A percentile compares a stretch with the other conserved stretches of the same genome.
Evolutionary conservation across 2,113 vertebrate genomes (phyloP).

Genomic region (Lophius piscatorius): DNA sequence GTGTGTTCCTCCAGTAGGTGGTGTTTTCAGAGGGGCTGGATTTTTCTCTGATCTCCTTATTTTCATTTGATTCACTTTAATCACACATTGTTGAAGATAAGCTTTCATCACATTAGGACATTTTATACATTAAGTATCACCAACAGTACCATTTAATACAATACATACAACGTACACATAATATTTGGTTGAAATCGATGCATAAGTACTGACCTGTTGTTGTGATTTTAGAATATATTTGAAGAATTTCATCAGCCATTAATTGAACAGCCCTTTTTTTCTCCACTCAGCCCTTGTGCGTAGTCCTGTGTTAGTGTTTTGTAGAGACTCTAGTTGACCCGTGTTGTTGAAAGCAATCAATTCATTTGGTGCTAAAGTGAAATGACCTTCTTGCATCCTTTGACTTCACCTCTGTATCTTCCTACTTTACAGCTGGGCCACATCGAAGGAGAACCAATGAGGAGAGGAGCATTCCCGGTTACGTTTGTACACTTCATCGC

Average conservation of each 20-base stretch:
- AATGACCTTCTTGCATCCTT: background rate
- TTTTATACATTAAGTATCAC: background rate
- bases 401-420: constrained; percentile 8
- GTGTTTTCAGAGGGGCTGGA: background rate
- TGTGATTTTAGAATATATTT: constrained; percentile 14
- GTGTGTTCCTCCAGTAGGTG: constrained; percentile 23
- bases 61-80: no score
- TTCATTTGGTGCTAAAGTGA: no score
- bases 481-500: constrained; percentile 96
- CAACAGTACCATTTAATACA: background rate
- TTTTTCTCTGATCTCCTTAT: no score
- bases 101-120: no score
- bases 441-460: constrained; percentile 93
- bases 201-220: background rate
- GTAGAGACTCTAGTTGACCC: background rate
- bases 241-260: constrained; percentile 5
- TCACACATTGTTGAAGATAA: no score
- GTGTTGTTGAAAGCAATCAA: background rate
- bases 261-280: background rate
- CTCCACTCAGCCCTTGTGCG: background rate
- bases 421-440: constrained; percentile 88
- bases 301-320: constrained; percentile 13
- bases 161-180: background rate
- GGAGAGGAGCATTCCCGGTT: constrained; percentile 94
- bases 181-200: background rate